Percentiles rank a stretch among this genome's conserved stretches.
phyloP scores from a whole-genome alignment of 1,140 invertebrate genomes.

The Drosophila cardini region DNA sequence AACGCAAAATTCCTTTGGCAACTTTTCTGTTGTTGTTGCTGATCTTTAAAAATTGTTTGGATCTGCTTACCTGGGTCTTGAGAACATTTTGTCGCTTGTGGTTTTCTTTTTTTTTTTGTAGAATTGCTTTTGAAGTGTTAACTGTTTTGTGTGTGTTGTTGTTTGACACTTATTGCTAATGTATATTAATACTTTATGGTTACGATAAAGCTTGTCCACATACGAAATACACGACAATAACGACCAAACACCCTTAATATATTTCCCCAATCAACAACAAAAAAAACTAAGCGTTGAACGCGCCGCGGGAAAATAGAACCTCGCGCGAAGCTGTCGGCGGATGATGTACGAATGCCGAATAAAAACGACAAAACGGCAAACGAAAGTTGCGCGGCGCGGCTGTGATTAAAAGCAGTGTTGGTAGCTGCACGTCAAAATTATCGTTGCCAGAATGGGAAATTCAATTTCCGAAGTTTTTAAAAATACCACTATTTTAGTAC shows the following conservation, averaged over 20 bases:
- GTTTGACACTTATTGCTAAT: slow-evolving; percentile 46
- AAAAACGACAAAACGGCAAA: slow-evolving; percentile 4
- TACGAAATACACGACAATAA: slow-evolving; percentile 43
- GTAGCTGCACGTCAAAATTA: not conserved
- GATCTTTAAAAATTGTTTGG: not conserved
- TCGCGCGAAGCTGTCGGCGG: slow-evolving; percentile 45
- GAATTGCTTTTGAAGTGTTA: slow-evolving; percentile 53
- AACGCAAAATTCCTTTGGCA: slow-evolving; percentile 29
- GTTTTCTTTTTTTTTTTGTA: slow-evolving; percentile 24
- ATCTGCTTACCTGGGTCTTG: slow-evolving; percentile 72
- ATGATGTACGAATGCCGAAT: slow-evolving; percentile 44
- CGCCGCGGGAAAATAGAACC: slow-evolving; percentile 33
- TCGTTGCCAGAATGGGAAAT: slow-evolving; percentile 8
- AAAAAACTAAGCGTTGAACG: slow-evolving; percentile 44
- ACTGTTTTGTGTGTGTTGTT: slow-evolving; percentile 17
- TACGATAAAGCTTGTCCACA: slow-evolving; percentile 21
- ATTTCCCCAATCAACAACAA: slow-evolving; percentile 17
- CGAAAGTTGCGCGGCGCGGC: slow-evolving; percentile 45
- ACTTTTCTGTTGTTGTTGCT: not conserved
- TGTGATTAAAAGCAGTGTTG: slow-evolving; percentile 28
- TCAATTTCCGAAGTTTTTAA: not conserved
- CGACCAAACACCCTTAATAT: slow-evolving; percentile 43
- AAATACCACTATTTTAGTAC: too few species aligned
- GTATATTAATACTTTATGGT: slow-evolving; percentile 59
- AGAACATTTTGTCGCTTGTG: slow-evolving; percentile 62